Percentiles rank a stretch among this genome's conserved stretches.
phyloP scores from a whole-genome alignment of 1,140 invertebrate genomes.

The Papilio glaucus region DNA sequence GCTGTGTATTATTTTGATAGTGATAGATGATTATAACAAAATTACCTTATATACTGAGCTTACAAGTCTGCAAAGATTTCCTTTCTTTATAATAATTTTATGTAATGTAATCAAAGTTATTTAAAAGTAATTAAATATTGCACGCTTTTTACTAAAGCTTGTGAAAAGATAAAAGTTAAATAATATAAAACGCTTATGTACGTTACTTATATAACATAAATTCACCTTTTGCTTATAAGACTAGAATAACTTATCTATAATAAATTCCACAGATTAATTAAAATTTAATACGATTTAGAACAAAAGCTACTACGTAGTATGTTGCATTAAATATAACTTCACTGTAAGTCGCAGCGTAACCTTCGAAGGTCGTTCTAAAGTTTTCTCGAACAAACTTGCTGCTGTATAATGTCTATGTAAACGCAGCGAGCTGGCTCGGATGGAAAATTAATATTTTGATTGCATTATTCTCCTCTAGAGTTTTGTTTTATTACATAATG shows the following conservation, averaged over 20 bases:
- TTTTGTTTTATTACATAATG: slow-evolving; percentile 22
- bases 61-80: too few species aligned
- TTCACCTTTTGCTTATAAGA: neutral
- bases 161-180: too few species aligned
- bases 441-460: slow-evolving; percentile 37
- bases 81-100: neutral
- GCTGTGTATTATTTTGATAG: neutral
- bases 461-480: neutral
- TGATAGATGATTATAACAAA: too few species aligned
- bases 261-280: slow-evolving; percentile 8
- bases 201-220: neutral
- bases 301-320: slow-evolving; percentile 26
- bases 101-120: neutral
- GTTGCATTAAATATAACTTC: slow-evolving; percentile 52
- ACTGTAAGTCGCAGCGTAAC: slow-evolving; percentile 71
- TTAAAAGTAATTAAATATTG: too few species aligned
- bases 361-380: slow-evolving; percentile 78
- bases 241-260: neutral
- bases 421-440: neutral
- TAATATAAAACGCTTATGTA: neutral
- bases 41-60: neutral
- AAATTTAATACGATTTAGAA: neutral
- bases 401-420: slow-evolving; percentile 43
- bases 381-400: slow-evolving; percentile 75
- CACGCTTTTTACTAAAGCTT: too few species aligned